Conservation (phyloP, 2,888 invertebrate genomes). For the Gymnoscelis rufifasciata region DNA sequence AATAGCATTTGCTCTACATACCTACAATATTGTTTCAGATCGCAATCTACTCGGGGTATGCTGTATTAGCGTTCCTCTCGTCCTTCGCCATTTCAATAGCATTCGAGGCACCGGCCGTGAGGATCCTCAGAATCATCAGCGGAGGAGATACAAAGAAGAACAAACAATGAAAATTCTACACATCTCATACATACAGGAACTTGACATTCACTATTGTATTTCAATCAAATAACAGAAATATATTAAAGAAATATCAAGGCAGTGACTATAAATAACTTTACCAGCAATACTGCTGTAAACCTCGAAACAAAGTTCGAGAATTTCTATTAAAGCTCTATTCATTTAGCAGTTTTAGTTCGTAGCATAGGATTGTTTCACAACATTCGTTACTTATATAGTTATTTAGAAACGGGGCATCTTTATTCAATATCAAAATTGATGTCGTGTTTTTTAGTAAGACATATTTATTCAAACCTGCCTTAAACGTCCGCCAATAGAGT, state of each 20-base stretch:
- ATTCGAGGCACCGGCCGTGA: conserved; percentile 90
- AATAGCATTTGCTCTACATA: neutral
- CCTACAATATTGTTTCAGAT: conserved; percentile 41
- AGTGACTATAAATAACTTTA: neutral
- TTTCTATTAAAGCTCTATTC: neutral
- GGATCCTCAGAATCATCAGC: conserved; percentile 84
- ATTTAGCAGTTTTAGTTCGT: neutral
- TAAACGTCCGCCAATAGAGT: no score
- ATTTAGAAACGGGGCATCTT: no score
- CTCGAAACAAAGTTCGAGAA: neutral
- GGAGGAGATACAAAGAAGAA: conserved; percentile 52
- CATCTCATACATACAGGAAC: neutral
- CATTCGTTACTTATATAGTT: no score
- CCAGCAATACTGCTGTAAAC: neutral
- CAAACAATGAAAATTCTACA: conserved; percentile 35
- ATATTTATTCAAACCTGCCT: no score
- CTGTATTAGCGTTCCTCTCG: conserved; percentile 85
- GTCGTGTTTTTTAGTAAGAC: no score
- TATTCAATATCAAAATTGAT: no score
- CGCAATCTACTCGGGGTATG: conserved; percentile 85
- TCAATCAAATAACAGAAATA: no score
- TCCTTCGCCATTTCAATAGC: conserved; percentile 88
- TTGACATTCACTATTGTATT: neutral
- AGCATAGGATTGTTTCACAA: neutral
- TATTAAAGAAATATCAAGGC: neutral